Evolutionary conservation across 1,140 invertebrate genomes (phyloP).

Genomic region (Leptopilina clavipes): DNA sequence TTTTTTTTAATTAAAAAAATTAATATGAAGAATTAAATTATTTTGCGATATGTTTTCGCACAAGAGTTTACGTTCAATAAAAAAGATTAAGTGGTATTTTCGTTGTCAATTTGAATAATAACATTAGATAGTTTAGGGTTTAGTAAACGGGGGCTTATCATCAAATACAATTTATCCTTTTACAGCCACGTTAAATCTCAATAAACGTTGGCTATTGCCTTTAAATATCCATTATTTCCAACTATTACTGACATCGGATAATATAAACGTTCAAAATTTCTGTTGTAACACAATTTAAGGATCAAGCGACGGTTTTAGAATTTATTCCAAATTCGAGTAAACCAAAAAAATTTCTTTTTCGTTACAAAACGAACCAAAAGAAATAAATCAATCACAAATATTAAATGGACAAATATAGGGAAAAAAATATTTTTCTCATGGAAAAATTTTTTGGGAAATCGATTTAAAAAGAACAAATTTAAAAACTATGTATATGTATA

Average conservation of each 20-base stretch:
- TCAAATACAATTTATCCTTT: slow-evolving; percentile 13
- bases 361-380: too few relatives aligned
- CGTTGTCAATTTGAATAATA: slow-evolving; percentile 4
- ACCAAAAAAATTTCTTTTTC: too few relatives aligned
- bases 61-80: too few relatives aligned
- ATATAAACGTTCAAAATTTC: not conserved
- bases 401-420: too few relatives aligned
- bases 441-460: too few relatives aligned
- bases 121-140: slow-evolving; percentile 11
- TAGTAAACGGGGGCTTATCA: not conserved
- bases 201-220: slow-evolving; percentile 19
- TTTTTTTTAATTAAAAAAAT: too few relatives aligned
- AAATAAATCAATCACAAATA: too few relatives aligned
- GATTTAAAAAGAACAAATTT: not conserved
- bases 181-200: slow-evolving; percentile 8
- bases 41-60: too few relatives aligned
- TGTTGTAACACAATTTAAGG: not conserved
- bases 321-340: too few relatives aligned
- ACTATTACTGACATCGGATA: not conserved
- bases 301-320: not conserved
- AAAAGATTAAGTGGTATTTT: not conserved
- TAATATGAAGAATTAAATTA: too few relatives aligned
- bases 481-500: not conserved
- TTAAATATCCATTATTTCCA: slow-evolving; percentile 6
- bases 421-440: too few relatives aligned